Evolutionary conservation across 2,797 vertebrate species (phyloP), one percentile per base, ranked within the genome.

Genomic region (Hoplostethus mediterraneus): DNA sequence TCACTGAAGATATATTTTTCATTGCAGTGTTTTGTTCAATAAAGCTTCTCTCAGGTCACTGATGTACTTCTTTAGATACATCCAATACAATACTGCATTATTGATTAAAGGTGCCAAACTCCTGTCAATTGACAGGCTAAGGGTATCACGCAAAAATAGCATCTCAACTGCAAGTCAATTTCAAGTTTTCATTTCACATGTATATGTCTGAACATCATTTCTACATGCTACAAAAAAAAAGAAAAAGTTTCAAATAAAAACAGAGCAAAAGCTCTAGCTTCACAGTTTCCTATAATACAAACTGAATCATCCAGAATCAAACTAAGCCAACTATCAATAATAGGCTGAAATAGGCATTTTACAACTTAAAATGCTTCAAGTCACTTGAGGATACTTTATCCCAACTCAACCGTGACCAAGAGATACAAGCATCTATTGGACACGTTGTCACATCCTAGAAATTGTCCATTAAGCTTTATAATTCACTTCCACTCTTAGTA

Each of bases 81-180:
- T 63, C 49, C 56, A 49, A 73, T 49, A 68, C 58, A 70, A 59
- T 65, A 16, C 21, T 21, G 28, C 55, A 52, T 58, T 79, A 72
- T 55, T 70, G 77, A 40, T 72, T 84, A 83, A 84, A 86, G 21
- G 80, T 83, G 73, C 69, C 49, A 56, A 65, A 73, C 57, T 70
- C 81, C 56, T 83, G 71, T 72, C 56, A 72, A 60, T 44, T 67
- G 82, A 81, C 79, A 84, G 70, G 80, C 82, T 61, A 42, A 40
- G 9, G 13, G 6, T 56, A 7, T 6, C 42, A 65, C 54, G 51
- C 14, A 44, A 33, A 67, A 45, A 48, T 17, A 42, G 10, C 52
- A 13, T 14, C 6, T n/a, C 16, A n/a, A n/a, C n/a, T 48, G 47
- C 6, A 48, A 48, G 16, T 48, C n/a, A 54, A 54, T 67, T 57